Base-by-base conservation (phyloP, 1,140 invertebrate species). In the Pseudoatta argentina region DNA sequence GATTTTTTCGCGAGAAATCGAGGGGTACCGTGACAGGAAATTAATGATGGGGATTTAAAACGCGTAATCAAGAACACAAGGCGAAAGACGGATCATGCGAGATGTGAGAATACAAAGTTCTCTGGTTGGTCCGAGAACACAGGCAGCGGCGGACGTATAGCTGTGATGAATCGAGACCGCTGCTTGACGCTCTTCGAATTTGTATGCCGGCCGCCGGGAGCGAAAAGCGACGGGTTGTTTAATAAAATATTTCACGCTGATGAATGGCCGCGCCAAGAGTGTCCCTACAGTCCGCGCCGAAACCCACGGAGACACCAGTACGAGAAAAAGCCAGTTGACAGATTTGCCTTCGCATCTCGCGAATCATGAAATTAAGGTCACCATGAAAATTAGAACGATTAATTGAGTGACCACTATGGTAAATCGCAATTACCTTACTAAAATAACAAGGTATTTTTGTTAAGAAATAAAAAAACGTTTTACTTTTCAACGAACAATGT, bases 221-320 rank as follows among this genome's bases (percentile, higher is more conserved):
- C 63, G 67, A 72, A 78, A 78, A 72, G 67, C 59, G 71, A 88
- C 67, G 73, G 82, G 44, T 86, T 86, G 75, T 89, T 89, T 89
- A 89, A 88, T 88, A 89, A 89, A 89, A 88, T 88, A 86, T 78
- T 88, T 86, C 63, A 66, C 57, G 24, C 81, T 55, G 88, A 89
- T 81, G 88, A 86, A 89, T 88, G 82, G 73, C 53, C 79, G 24
- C 61, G 63, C 78, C 27, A 72, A 14, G 10, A 51, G 78, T n/a
- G 55, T 78, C 61, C 39, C 73, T 53, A 39, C 39, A 34, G 51
- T 48, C 51, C n/a, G 53, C 16, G n/a, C 12, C 55, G 72, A 76
- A 75, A 76, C 30, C 24, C 71, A 63, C 57, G 24, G 71, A 55
- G 30, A 61, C 21, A 34, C 48, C 27, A 21, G 14, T 3, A 8